Conservation (phyloP, 2,888 invertebrate genomes). For the Thereva nobilitata region DNA sequence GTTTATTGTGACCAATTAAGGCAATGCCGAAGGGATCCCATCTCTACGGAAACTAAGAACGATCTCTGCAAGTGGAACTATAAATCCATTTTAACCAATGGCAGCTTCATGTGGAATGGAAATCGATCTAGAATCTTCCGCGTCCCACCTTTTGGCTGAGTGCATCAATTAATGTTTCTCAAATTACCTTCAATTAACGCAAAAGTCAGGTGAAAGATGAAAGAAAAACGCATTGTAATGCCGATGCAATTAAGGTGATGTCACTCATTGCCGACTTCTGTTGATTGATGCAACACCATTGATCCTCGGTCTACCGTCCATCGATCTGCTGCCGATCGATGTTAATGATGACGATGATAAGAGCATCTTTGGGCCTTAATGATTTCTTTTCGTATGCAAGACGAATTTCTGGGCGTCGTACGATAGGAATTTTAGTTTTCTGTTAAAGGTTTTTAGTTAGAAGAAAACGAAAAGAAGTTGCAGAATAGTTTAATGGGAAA, state of each 20-base stretch:
- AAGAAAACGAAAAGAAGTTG: no score
- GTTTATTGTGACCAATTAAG: no score
- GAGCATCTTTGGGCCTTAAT: not conserved
- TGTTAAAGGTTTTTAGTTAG: no score
- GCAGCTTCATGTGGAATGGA: no score
- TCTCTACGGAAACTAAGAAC: no score
- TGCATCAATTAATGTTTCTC: slow-evolving; percentile 19
- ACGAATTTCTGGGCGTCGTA: no score
- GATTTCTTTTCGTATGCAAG: no score
- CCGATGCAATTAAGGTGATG: slow-evolving; percentile 34
- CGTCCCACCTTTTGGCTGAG: not conserved
- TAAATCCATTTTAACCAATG: no score
- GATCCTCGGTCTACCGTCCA: slow-evolving; percentile 4
- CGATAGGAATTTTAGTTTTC: no score
- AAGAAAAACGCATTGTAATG: slow-evolving; percentile 24
- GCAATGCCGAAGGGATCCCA: no score
- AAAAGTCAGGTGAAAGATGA: not conserved
- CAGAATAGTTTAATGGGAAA: no score
- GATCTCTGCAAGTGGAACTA: no score
- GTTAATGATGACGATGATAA: slow-evolving; percentile 3
- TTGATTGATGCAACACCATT: slow-evolving; percentile 20
- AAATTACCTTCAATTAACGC: slow-evolving; percentile 33
- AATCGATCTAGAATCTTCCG: not conserved
- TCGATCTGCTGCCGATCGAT: slow-evolving; percentile 13
- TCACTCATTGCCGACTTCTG: slow-evolving; percentile 18